phyloP scores from a whole-genome alignment of 2,113 vertebrate species.

The Zingel zingel region DNA sequence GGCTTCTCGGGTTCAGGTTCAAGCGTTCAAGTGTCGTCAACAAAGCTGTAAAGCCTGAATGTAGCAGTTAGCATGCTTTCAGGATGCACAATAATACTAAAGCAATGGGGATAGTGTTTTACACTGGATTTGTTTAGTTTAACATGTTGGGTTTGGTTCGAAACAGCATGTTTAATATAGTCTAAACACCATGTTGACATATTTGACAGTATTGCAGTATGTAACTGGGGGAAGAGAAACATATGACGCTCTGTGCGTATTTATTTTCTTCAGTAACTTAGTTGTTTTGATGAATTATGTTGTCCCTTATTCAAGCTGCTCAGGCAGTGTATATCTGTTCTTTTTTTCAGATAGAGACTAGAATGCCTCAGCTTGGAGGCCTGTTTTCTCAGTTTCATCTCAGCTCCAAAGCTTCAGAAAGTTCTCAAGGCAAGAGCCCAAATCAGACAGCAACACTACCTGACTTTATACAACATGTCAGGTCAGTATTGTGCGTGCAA shows the following conservation, averaged over 20 bases:
- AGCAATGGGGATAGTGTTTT: neutral
- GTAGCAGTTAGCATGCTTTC: neutral
- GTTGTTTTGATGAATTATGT: neutral
- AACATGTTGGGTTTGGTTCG: neutral
- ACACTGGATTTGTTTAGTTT: neutral
- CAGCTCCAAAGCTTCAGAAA: conserved; percentile 54
- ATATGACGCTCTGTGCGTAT: neutral
- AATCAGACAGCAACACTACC: conserved; percentile 52
- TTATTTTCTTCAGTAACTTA: neutral
- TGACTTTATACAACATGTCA: conserved; percentile 71
- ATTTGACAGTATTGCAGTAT: neutral
- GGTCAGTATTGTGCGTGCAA: conserved; percentile 48
- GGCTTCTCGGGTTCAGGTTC: conserved; percentile 25
- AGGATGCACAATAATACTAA: neutral
- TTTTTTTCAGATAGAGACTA: conserved; percentile 33
- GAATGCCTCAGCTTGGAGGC: conserved; percentile 75
- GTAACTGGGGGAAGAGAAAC: neutral
- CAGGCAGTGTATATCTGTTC: neutral
- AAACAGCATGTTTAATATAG: neutral
- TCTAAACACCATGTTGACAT: neutral
- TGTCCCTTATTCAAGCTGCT: neutral
- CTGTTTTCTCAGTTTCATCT: conserved; percentile 69
- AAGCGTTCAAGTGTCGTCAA: conserved; percentile 24
- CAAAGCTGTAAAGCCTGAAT: conserved; percentile 13
- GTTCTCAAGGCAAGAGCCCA: conserved; percentile 22